Conservation (phyloP, 2,888 invertebrate species). For the Subacronicta megacephala region DNA sequence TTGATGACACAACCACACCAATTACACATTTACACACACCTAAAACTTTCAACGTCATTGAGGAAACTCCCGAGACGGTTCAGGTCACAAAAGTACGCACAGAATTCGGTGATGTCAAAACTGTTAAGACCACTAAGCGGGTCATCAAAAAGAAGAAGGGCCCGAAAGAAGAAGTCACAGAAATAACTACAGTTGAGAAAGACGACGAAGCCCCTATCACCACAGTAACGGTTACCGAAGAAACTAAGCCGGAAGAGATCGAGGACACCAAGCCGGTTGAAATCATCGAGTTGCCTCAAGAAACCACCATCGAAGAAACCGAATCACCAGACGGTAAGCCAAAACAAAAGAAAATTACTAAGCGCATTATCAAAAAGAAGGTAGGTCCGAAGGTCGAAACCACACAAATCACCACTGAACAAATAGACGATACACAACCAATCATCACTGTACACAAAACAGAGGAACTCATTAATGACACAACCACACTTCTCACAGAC, state of each 20-base stretch:
- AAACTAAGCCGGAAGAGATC: slow-evolving; percentile 44
- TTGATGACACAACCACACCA: slow-evolving; percentile 60
- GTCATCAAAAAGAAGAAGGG: slow-evolving; percentile 14
- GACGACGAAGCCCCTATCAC: slow-evolving; percentile 73
- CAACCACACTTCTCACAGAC: slow-evolving; percentile 40
- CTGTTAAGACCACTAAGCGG: slow-evolving; percentile 6
- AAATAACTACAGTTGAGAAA: slow-evolving; percentile 55
- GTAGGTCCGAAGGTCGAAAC: slow-evolving; percentile 61
- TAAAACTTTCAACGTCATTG: neutral
- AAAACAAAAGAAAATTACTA: slow-evolving; percentile 42
- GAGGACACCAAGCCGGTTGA: slow-evolving; percentile 3
- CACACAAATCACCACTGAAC: slow-evolving; percentile 71
- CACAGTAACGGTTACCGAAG: slow-evolving; percentile 61
- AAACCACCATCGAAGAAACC: slow-evolving; percentile 43
- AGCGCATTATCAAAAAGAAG: slow-evolving; percentile 77
- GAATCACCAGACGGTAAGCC: slow-evolving; percentile 45
- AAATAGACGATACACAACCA: slow-evolving; percentile 80
- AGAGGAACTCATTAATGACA: slow-evolving; percentile 66
- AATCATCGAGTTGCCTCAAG: slow-evolving; percentile 59
- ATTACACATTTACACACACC: slow-evolving; percentile 42
- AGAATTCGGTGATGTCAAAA: slow-evolving; percentile 11
- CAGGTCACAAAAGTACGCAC: slow-evolving; percentile 54
- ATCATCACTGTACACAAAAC: slow-evolving; percentile 73
- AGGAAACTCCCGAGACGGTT: slow-evolving; percentile 50
- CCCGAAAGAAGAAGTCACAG: slow-evolving; percentile 23